Evolutionary conservation across 2,888 invertebrate species (phyloP).

Genomic region (Euzetes globulus): DNA sequence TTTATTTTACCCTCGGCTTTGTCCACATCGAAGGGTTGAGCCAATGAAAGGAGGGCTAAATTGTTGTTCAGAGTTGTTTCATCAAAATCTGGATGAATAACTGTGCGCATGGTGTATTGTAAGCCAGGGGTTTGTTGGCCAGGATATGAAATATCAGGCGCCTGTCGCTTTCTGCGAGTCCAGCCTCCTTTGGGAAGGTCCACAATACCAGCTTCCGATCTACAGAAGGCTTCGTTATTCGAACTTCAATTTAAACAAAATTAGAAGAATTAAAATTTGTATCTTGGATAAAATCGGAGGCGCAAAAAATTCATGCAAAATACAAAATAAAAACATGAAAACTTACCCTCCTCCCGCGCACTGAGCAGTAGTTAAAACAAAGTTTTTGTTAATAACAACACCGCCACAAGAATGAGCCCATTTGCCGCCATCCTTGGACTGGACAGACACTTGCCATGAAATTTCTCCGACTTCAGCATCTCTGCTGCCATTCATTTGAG

Average conservation of each 20-base stretch:
- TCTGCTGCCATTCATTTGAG: constrained; percentile 18
- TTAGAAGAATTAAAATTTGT: background rate
- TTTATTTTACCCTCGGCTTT: constrained; percentile 32
- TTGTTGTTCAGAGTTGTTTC: constrained; percentile 26
- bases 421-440: constrained; percentile 17
- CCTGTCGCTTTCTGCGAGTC: background rate
- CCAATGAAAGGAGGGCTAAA: constrained; percentile 20
- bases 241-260: background rate
- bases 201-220: constrained; percentile 28
- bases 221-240: constrained; percentile 13
- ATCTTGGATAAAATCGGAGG: no score
- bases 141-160: constrained; percentile 17
- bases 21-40: constrained; percentile 28
- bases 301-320: no score
- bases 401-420: constrained; percentile 34
- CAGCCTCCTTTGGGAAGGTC: constrained; percentile 34
- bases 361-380: constrained; percentile 28
- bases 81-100: constrained; percentile 26
- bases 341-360: constrained; percentile 33
- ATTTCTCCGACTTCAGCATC: constrained; percentile 20
- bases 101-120: constrained; percentile 2
- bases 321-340: no score
- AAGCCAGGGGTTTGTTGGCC: constrained; percentile 29
- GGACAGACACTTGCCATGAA: constrained; percentile 30
- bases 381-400: constrained; percentile 14